phyloP scores from a whole-genome alignment of 2,888 invertebrate species.

The Patella depressa region DNA sequence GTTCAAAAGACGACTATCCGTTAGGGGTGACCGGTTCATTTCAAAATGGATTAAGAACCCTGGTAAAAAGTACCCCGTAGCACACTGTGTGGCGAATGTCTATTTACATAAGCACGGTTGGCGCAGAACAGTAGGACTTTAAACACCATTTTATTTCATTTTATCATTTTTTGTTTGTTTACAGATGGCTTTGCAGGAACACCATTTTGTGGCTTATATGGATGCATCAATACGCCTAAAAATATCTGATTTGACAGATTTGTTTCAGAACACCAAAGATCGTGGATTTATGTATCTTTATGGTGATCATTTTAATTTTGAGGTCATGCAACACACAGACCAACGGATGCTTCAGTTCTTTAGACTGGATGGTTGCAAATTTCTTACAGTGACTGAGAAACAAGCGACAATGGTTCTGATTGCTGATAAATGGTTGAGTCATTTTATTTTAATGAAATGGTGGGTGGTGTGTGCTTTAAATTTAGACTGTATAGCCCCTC shows the following conservation, averaged over 20 bases:
- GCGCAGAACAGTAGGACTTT: too few relatives aligned
- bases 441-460: constrained; percentile 15
- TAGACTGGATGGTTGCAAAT: constrained; percentile 15
- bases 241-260: neutral
- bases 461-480: constrained; percentile 17
- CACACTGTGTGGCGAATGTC: too few relatives aligned
- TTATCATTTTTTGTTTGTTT: neutral
- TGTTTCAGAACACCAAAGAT: constrained; percentile 12
- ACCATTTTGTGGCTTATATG: constrained; percentile 19
- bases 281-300: constrained; percentile 7
- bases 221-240: constrained; percentile 17
- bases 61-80: too few relatives aligned
- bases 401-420: constrained; percentile 17
- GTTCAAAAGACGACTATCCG: too few relatives aligned
- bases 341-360: constrained; percentile 13
- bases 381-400: constrained; percentile 7
- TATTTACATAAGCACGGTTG: too few relatives aligned
- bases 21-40: too few relatives aligned
- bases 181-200: constrained; percentile 14
- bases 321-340: constrained; percentile 18
- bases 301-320: neutral
- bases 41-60: too few relatives aligned
- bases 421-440: neutral
- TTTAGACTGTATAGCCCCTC: constrained; percentile 17
- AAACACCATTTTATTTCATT: too few relatives aligned